Percentiles rank a stretch among this genome's conserved stretches.
Conservation (phyloP, 2,797 vertebrate genomes). For the Lycodopsis pacificus region DNA sequence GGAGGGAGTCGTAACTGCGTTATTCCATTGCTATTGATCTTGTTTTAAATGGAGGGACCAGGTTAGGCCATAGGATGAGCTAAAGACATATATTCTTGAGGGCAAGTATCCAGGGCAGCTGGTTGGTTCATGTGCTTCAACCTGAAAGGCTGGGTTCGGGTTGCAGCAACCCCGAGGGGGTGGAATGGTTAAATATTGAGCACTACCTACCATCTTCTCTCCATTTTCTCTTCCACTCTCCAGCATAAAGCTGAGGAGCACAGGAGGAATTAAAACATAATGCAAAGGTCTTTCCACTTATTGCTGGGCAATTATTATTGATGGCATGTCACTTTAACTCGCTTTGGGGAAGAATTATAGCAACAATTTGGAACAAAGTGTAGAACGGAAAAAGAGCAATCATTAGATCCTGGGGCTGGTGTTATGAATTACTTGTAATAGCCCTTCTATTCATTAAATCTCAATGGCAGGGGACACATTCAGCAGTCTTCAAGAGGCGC, state of each 20-base stretch:
- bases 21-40: slow-evolving; percentile 78
- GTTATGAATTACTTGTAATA: slow-evolving; percentile 82
- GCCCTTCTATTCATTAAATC: slow-evolving; percentile 78
- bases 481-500: slow-evolving; percentile 63
- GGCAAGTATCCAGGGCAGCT: slow-evolving; percentile 50
- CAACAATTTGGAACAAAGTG: slow-evolving; percentile 83
- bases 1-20: slow-evolving; percentile 59
- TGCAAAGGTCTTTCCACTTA: slow-evolving; percentile 82
- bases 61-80: slow-evolving; percentile 58
- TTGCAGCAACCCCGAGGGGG: slow-evolving; percentile 31
- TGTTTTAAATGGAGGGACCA: slow-evolving; percentile 63
- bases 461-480: slow-evolving; percentile 73
- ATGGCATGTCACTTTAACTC: slow-evolving; percentile 83
- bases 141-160: slow-evolving; percentile 52
- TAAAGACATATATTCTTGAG: slow-evolving; percentile 71
- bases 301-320: slow-evolving; percentile 80
- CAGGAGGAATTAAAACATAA: slow-evolving; percentile 84
- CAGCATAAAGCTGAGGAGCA: slow-evolving; percentile 59
- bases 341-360: slow-evolving; percentile 81
- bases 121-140: slow-evolving; percentile 61
- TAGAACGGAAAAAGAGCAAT: slow-evolving; percentile 78
- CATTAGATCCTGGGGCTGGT: slow-evolving; percentile 76
- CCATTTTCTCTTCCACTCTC: slow-evolving; percentile 39
- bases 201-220: slow-evolving; percentile 47
- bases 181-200: slow-evolving; percentile 76